Conservation (phyloP, 2,113 vertebrate genomes). For the Hippocampus comes region DNA sequence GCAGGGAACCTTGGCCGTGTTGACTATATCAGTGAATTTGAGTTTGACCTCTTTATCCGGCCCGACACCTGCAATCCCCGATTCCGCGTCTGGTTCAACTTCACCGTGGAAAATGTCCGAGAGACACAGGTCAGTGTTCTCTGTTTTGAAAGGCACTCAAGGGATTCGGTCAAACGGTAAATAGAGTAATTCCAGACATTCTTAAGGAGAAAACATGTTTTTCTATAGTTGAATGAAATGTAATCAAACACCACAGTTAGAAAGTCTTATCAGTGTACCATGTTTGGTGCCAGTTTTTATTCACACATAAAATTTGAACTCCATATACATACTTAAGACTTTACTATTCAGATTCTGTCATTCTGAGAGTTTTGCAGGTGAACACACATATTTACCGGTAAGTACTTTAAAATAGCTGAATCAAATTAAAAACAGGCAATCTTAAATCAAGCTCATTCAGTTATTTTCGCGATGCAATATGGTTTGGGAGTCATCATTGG, state of each 20-base stretch:
- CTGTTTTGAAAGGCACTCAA: background rate
- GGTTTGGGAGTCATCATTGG: background rate
- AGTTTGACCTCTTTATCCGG: constrained; percentile 95
- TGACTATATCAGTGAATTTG: constrained; percentile 91
- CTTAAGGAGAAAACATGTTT: background rate
- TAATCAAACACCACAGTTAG: background rate
- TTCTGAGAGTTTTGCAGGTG: background rate
- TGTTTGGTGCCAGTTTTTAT: background rate
- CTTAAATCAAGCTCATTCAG: background rate
- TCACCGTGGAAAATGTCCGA: constrained; percentile 92
- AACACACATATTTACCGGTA: background rate
- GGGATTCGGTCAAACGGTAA: background rate
- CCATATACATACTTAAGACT: background rate
- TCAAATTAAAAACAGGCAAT: background rate
- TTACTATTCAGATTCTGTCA: background rate
- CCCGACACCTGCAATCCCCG: constrained; percentile 97
- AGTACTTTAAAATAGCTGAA: background rate
- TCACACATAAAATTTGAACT: background rate
- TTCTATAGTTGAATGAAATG: too few relatives aligned
- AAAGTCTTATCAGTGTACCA: background rate
- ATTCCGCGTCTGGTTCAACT: constrained; percentile 99
- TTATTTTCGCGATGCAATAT: background rate
- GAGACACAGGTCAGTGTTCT: constrained; percentile 81
- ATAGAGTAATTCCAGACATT: background rate
- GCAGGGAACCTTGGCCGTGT: constrained; percentile 93